Percentiles rank a stretch among this genome's conserved stretches.
These are phyloP conservation scores for Ciconia maguari DNA, from an alignment of 2,113 vertebrate species.

Conservation along the genomic window DNA sequence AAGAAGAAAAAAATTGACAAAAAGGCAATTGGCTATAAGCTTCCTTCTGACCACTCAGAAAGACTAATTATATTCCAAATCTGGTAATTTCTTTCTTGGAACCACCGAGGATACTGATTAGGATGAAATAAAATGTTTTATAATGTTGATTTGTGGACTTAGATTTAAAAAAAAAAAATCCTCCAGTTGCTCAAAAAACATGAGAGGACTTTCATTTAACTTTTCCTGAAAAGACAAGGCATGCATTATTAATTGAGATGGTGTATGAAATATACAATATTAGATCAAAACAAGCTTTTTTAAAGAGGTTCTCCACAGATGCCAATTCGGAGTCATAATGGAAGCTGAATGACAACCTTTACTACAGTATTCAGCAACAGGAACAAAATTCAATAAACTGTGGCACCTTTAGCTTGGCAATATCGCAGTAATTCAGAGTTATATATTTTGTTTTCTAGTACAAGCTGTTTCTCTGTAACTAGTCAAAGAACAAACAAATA, in stretches of 20 bases:
- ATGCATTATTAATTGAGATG: not conserved
- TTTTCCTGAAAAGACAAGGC: not conserved
- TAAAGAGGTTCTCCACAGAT: not conserved
- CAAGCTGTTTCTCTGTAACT: slow-evolving; percentile 21
- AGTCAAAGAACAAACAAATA: slow-evolving; percentile 48
- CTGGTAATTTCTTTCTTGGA: not conserved
- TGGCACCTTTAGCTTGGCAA: not conserved
- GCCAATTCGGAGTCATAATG: not conserved
- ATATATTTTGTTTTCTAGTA: not conserved
- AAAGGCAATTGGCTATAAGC: not conserved
- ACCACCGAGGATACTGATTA: not conserved
- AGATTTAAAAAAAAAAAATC: not conserved
- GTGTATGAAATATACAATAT: not conserved
- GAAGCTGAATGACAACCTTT: not conserved
- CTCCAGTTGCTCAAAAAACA: not conserved
- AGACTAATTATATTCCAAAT: not conserved
- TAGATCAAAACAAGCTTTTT: not conserved
- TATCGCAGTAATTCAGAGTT: not conserved
- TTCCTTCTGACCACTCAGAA: not conserved
- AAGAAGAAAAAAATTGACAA: not conserved
- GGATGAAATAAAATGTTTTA: not conserved
- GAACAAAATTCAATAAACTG: not conserved
- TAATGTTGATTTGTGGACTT: not conserved
- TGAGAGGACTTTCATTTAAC: not conserved
- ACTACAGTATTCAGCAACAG: not conserved